Conservation (phyloP, 2,888 invertebrate species). For the Hypercompe scribonia region DNA sequence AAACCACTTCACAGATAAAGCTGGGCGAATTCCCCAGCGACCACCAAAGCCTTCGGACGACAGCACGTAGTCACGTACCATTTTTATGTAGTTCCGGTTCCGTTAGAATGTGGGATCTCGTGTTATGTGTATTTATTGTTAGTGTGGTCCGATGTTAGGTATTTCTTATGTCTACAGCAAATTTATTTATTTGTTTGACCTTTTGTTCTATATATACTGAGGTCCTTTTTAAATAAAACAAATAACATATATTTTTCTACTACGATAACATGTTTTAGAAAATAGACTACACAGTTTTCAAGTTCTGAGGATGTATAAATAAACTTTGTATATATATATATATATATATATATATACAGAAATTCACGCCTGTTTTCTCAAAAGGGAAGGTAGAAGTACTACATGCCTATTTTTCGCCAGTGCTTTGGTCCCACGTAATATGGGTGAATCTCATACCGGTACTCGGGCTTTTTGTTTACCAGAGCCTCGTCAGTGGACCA, state of each 20-base stretch:
- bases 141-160: constrained; percentile 25
- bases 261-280: neutral
- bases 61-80: constrained; percentile 37
- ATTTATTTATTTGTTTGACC: constrained; percentile 9
- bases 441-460: too few relatives aligned
- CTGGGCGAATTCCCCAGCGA: constrained; percentile 1
- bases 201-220: constrained; percentile 1
- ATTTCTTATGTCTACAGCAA: constrained; percentile 10
- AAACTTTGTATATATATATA: too few relatives aligned
- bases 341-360: too few relatives aligned
- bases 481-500: too few relatives aligned
- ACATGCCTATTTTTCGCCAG: too few relatives aligned
- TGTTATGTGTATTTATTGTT: constrained; percentile 36
- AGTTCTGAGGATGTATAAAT: neutral
- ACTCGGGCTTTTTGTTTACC: too few relatives aligned
- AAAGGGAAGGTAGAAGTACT: too few relatives aligned
- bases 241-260: too few relatives aligned
- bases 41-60: constrained; percentile 14
- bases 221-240: neutral
- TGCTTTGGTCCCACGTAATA: too few relatives aligned
- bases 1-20: constrained; percentile 6
- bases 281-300: neutral
- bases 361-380: too few relatives aligned
- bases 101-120: constrained; percentile 28
- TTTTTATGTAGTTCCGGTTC: constrained; percentile 43